These are phyloP conservation scores for Knipowitschia caucasica DNA, from an alignment of 2,797 vertebrate genomes.

Conservation along the genomic window DNA sequence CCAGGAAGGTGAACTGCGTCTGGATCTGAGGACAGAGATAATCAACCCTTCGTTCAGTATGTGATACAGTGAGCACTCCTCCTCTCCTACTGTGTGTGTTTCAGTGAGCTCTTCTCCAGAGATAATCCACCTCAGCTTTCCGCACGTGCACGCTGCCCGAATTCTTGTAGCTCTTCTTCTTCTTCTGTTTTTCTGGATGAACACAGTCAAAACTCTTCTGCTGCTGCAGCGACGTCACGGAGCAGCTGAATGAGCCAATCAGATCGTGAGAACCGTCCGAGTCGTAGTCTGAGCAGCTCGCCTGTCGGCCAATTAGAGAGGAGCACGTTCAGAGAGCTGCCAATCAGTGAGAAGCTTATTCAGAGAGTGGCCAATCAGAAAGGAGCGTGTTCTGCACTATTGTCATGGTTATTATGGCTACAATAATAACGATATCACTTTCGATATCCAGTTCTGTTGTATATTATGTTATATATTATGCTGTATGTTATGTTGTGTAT, in stretches of 20 bases:
- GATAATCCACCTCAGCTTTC: constrained; percentile 84
- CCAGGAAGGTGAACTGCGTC: constrained; percentile 85
- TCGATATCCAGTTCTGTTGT: too few species aligned
- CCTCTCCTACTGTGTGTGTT: too few species aligned
- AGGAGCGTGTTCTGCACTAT: too few species aligned
- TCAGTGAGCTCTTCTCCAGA: too few species aligned
- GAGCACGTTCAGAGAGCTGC: too few species aligned
- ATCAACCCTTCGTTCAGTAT: too few species aligned
- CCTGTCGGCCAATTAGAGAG: constrained; percentile 67
- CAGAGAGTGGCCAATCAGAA: constrained; percentile 3
- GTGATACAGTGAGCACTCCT: too few species aligned
- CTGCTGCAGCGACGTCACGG: constrained; percentile 80
- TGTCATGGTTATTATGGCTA: too few species aligned
- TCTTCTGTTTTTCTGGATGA: constrained; percentile 89
- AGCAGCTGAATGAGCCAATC: constrained; percentile 86
- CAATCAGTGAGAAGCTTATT: background rate
- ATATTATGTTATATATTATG: too few species aligned
- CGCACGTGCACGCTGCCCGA: constrained; percentile 85
- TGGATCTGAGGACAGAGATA: constrained; percentile 75
- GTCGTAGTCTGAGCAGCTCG: constrained; percentile 87
- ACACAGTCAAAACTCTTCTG: constrained; percentile 87
- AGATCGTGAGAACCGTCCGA: constrained; percentile 88
- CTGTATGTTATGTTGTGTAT: too few species aligned
- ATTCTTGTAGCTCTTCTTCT: constrained; percentile 93
- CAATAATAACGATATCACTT: too few species aligned